Evolutionary conservation across 2,888 invertebrate species (phyloP), one percentile per base, ranked within the genome.

Genomic region (Hemistola chrysoprasaria): DNA sequence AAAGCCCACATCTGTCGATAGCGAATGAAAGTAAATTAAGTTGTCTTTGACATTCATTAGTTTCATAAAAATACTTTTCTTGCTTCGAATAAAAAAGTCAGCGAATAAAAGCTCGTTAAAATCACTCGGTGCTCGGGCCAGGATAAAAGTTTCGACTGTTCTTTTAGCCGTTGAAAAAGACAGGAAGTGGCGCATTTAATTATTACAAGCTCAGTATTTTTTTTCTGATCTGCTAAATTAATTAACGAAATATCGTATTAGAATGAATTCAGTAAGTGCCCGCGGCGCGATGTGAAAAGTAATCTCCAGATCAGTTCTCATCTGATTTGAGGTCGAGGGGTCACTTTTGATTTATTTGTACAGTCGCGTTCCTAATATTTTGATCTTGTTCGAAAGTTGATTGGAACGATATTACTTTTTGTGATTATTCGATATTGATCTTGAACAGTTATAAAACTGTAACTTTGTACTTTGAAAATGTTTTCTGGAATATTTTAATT

Each of bases 21-120:
- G 56, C 45, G 40, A 58, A 55, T 49, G 50, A 62, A 59, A 65
- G 60, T 71, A 71, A 72, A 78, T 74, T 64, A 69, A 71, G 62
- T 65, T 69, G 64, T 59, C 74, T 78, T 78, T 78, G 80, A 75
- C 77, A 78, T 80, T 83, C 78, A 82, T 82, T 80, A 79, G 76
- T 79, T 79, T 74, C 67, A 70, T 71, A 72, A 77, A 78, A 77
- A 69, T 69, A 65, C 58, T 62, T 62, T 59, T 56, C 65, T 63
- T 45, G 29, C 22, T 31, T 8, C 44, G 54, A 64, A 66, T 66
- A 70, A 72, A 75, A n/a, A 78, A 72, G 56, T 62, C 59, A 44
- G 64, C 63, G 65, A 74, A 81, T 76, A 76, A 80, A 79, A 73
- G 69, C 80, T 85, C 77, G 78, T 84, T 84, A 84, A 80, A 85